Evolutionary conservation across 2,113 vertebrate genomes (phyloP).

Genomic region (Bungarus multicinctus): DNA sequence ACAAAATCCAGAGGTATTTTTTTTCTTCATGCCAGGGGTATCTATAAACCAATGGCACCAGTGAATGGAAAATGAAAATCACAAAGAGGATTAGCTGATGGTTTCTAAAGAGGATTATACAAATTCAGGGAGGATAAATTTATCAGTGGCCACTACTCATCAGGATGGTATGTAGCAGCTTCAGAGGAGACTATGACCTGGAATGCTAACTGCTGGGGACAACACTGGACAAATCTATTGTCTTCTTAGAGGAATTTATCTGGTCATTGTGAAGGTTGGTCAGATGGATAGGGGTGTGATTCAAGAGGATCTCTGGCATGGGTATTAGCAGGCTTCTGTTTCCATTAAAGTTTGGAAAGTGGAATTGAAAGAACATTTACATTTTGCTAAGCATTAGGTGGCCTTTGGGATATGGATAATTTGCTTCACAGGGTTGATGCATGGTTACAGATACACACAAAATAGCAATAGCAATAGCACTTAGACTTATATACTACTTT

Average conservation of each 20-base stretch:
- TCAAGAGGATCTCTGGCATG: neutral
- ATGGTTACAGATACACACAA: neutral
- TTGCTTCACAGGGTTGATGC: neutral
- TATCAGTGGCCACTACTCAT: neutral
- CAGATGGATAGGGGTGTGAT: neutral
- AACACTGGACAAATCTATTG: neutral
- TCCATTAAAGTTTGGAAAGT: neutral
- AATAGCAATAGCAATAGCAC: too few species aligned
- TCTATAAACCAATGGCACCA: constrained; percentile 8
- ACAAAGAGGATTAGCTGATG: neutral
- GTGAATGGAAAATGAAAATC: constrained; percentile 8
- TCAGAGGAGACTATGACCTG: neutral
- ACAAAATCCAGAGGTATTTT: constrained; percentile 1
- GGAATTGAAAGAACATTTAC: neutral
- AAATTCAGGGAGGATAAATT: neutral
- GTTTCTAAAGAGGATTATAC: neutral
- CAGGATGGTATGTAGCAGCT: neutral
- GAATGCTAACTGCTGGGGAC: neutral
- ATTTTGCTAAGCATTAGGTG: neutral
- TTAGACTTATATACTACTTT: too few species aligned
- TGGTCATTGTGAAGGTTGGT: neutral
- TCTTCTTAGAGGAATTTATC: neutral
- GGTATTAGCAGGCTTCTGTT: neutral
- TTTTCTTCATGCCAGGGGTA: neutral
- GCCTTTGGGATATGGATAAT: neutral